phyloP scores from a whole-genome alignment of 2,113 vertebrate species.

The Pterocles gutturalis region DNA sequence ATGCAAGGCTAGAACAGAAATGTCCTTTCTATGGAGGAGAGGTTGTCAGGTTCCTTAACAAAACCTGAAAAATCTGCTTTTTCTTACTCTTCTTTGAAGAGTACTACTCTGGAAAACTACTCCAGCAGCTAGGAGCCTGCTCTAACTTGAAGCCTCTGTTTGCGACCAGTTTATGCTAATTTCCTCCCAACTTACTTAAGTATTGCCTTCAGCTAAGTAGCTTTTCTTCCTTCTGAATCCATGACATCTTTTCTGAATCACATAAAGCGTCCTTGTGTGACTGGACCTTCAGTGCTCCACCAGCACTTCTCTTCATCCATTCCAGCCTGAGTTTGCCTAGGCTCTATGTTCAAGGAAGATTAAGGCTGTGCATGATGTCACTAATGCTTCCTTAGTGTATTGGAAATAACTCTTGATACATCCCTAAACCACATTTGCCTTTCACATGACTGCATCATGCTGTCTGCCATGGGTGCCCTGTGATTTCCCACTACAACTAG shows the following conservation, averaged over 20 bases:
- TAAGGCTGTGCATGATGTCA: neutral
- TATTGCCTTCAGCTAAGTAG: neutral
- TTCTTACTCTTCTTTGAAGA: neutral
- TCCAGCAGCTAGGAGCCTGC: neutral
- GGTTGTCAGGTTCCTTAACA: neutral
- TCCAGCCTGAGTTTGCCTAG: neutral
- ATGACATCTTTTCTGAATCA: neutral
- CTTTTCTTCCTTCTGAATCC: neutral
- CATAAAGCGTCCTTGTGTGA: neutral
- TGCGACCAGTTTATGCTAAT: neutral
- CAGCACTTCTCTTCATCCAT: neutral
- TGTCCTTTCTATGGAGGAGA: neutral
- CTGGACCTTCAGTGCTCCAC: neutral
- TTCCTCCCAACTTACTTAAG: neutral
- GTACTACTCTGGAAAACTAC: neutral
- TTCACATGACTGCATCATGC: neutral
- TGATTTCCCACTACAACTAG: neutral
- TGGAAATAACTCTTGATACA: neutral
- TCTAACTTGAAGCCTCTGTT: neutral
- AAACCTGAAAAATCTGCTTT: neutral
- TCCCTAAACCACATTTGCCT: neutral
- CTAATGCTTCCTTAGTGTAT: neutral
- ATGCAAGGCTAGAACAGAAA: neutral
- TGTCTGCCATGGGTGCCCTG: neutral
- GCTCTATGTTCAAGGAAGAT: neutral